Base-by-base conservation (phyloP, 2,888 invertebrate species). In the Strigamia transsilvanica region DNA sequence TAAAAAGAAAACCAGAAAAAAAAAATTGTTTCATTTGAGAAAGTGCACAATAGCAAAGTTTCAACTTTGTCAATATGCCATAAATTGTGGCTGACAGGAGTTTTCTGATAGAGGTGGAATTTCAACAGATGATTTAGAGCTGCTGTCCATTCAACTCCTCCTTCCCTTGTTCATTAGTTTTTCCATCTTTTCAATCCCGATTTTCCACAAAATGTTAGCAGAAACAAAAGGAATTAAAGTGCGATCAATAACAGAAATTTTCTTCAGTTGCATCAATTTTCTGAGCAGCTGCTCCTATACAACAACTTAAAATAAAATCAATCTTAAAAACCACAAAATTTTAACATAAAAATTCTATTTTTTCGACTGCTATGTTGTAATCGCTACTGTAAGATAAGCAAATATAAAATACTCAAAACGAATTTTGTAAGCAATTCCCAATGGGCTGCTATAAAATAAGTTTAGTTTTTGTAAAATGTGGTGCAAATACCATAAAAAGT, bases 11-110 rank as follows among this genome's bases (percentile, higher is more conserved):
- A 56, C 15, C 0, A 18, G n/a, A 18, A 18, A 18, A n/a, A 27
- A 27, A 73, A 73, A 32, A 32, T n/a, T 73, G 27, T 73, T 73
- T 32, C 73, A 73, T 73, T 73, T 73, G 73, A 73, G 73, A 73
- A 73, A 73, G 73, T 73, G 73, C 73, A 73, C 73, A 73, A 73
- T 73, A 73, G 73, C 73, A 5, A 73, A 73, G 73, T 73, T 73
- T 73, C 73, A 73, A 73, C 73, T 73, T 73, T 73, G 73, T 73
- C 73, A 73, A 73, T 73, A 73, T 32, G 32, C 73, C 32, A 73
- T 73, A 73, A 73, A 73, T 73, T 73, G 73, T 32, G 32, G 73
- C 73, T 73, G 73, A 27, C 73, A 73, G 73, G 32, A 73, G 73
- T 73, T 73, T 73, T 23, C 73, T 32, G 73, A 27, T 73, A 32